Evolutionary conservation across 1,140 invertebrate genomes (phyloP).

Genomic region (Bombus vancouverensis): DNA sequence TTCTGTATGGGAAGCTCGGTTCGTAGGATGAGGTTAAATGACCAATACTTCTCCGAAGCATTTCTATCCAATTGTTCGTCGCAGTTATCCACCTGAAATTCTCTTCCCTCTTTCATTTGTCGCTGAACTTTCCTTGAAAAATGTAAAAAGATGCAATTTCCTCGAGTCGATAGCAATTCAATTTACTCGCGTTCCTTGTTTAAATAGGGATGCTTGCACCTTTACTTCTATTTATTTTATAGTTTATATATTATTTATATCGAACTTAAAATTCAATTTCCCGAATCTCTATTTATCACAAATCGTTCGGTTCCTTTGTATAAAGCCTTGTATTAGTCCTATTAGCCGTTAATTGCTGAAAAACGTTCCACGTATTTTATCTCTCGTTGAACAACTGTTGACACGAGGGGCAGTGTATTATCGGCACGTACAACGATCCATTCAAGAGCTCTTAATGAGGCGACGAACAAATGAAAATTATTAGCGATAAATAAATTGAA

Average conservation of each 20-base stretch:
- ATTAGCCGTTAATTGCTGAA: not conserved
- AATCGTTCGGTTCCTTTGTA: no score
- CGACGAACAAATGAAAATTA: not conserved
- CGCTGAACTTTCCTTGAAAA: no score
- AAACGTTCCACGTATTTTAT: not conserved
- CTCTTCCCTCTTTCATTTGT: not conserved
- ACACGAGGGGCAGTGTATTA: not conserved
- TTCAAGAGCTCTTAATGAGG: not conserved
- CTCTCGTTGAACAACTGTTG: not conserved
- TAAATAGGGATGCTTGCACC: no score
- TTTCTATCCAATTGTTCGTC: not conserved
- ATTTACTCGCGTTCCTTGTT: not conserved
- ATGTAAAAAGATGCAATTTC: not conserved
- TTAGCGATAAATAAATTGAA: not conserved
- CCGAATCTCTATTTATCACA: not conserved
- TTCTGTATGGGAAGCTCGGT: not conserved
- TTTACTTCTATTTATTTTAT: no score
- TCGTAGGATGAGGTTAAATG: not conserved
- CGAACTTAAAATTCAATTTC: no score
- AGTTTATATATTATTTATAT: no score
- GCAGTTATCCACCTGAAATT: not conserved
- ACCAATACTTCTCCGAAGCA: not conserved
- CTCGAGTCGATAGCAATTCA: not conserved
- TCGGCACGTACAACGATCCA: not conserved
- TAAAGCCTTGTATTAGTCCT: not conserved